Base-by-base conservation (phyloP, 2,797 vertebrate species). In the Manis crassicaudata region DNA sequence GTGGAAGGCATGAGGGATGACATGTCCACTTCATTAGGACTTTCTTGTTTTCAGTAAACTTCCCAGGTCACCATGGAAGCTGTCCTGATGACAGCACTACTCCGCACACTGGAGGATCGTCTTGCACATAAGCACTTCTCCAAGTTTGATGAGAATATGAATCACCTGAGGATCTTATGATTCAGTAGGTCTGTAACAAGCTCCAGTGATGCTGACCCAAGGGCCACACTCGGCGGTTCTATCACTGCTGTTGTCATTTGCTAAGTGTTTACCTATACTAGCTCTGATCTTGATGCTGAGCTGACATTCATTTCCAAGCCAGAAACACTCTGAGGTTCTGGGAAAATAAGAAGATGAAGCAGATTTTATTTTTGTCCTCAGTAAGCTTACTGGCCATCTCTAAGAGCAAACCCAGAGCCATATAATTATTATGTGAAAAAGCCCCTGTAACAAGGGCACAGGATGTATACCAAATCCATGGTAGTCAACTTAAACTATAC, bases 281-380 rank as follows among this genome's bases (percentile, higher is more conserved):
- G 13, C 20, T 35, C 62, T 84, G 67, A 46, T 27, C 9, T n/a
- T 21, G 18, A 14, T 17, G 56, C 14, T 82, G n/a, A 85, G 46
- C 0, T 9, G 7, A 84, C 40, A 68, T 81, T 75, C 12, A 7
- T 75, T 93, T 94, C 75, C 79, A 85, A 68, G 58, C 16, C 23
- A 75, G 85, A 90, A 90, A 67, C 54, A 63, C 1, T 67, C 79
- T 52, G 62, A 73, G 14, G 43, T 83, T 60, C 40, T 62, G 72
- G 17, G 23, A 18, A 37, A n/a, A 14, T 5, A 17, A 7, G 65
- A 80, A 88, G 65, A 65, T 62, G 23, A 95, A 52, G 7, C 68
- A 35, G 50, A 75, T 86, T 90, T 88, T 13, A 81, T 77, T 88
- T 90, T 60, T 96, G 2, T n/a, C 25, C 21, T 75, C 83, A 46